Base-by-base conservation (phyloP, 2,888 invertebrate genomes). In the Meteorus colon region DNA sequence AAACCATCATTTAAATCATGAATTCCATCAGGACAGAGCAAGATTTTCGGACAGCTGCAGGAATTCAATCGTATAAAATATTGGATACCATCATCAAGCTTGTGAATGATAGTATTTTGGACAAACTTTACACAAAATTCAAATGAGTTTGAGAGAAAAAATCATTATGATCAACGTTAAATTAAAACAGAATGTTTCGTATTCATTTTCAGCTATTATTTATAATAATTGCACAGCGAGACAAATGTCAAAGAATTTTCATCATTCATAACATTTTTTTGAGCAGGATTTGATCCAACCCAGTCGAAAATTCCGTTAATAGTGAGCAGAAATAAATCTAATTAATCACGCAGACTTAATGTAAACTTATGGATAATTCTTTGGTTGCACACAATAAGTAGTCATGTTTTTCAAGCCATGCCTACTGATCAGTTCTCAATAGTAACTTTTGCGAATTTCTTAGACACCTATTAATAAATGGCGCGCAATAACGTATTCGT, bases 111-210 rank as follows among this genome's bases (percentile, higher is more conserved):
- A 34, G n/a, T n/a, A 34, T 34, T 34, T 4, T 34, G 34, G 34
- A 4, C 34, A 34, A 6, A 4, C 34, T 6, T 4, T 34, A 3
- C 34, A 34, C 34, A 6, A 6, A 34, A 60, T 31, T 10, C 37
- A 68, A 66, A 51, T 74, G 62, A 69, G 6, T 65, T 45, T 74
- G 14, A 14, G 63, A 51, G 67, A 70, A 37, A 29, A 51, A 27
- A 65, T 78, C 16, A 55, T 74, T 1, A 72, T 77, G 69, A 73
- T 74, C 2, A 77, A 66, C 72, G n/a, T 76, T 2, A 77, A 79
- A 73, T 66, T 77, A 10, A 79, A 79, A 69, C 79, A 77, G 60
- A 77, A 79, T 66, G 16, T 70, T 2, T 77, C 79, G 24, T 76
- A 77, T 48, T 29, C 34, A 24, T 65, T 75, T 67, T 48, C 77